Evolutionary conservation across 2,888 invertebrate species (phyloP).

Genomic region (Himalopsyche anomala): DNA sequence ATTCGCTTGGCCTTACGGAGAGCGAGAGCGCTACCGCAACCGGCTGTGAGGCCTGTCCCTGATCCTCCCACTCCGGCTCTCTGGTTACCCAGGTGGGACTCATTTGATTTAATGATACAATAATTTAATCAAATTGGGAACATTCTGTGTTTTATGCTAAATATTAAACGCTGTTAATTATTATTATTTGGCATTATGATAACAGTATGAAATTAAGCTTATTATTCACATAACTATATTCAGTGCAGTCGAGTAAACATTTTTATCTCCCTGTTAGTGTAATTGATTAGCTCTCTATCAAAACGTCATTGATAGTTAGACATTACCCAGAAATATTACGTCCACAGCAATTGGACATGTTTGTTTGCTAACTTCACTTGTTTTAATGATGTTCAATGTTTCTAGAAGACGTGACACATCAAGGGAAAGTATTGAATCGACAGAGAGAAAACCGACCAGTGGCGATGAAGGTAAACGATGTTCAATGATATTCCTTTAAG

Average conservation of each 20-base stretch:
- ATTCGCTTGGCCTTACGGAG: constrained; percentile 88
- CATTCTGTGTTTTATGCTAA: constrained; percentile 60
- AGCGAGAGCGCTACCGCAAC: constrained; percentile 80
- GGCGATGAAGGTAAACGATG: constrained; percentile 78
- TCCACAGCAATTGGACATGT: neutral
- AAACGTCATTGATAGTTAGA: constrained; percentile 15
- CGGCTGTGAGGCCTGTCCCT: constrained; percentile 70
- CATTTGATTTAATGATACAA: no score
- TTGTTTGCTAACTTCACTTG: neutral
- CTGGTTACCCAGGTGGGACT: constrained; percentile 81
- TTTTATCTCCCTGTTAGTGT: neutral
- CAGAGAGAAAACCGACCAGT: constrained; percentile 80
- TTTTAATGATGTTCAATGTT: constrained; percentile 47
- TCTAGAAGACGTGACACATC: constrained; percentile 79
- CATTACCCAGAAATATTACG: neutral
- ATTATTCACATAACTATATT: neutral
- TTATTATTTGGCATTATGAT: constrained; percentile 15
- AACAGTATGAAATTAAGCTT: constrained; percentile 45
- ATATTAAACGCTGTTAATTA: constrained; percentile 53
- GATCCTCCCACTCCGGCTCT: constrained; percentile 70
- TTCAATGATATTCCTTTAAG: neutral
- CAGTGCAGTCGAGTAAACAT: constrained; percentile 28
- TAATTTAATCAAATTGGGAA: constrained; percentile 35
- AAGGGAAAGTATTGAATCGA: constrained; percentile 79
- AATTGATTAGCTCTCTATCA: constrained; percentile 19